Percentiles rank a stretch among this genome's conserved stretches.
phyloP scores from a whole-genome alignment of 2,797 vertebrate species.

The Lagocephalus sceleratus region DNA sequence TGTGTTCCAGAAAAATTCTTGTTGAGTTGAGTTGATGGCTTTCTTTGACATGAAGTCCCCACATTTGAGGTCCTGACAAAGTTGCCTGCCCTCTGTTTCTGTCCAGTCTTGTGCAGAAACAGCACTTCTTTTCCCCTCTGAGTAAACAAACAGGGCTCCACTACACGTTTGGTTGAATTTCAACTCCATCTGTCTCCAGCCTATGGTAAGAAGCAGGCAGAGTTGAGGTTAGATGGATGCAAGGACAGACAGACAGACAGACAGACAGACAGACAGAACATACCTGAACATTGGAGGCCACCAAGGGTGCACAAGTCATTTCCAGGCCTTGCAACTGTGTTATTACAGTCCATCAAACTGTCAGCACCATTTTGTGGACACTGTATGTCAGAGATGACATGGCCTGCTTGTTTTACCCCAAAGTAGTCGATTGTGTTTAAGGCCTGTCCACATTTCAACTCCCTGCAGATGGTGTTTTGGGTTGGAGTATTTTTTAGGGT shows the following conservation, averaged over 20 bases:
- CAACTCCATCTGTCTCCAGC: conserved; percentile 31
- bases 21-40: accelerated
- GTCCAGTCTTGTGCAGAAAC: conserved; percentile 34
- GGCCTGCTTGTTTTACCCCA: accelerated
- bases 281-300: conserved; percentile 49
- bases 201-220: conserved; percentile 28
- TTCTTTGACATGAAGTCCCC: accelerated
- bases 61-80: conserved; percentile 58
- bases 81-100: accelerated
- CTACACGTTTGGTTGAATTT: conserved; percentile 5
- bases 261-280: conserved; percentile 2
- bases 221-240: background rate
- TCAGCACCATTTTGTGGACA: accelerated
- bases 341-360: conserved; percentile 17
- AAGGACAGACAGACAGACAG: no score
- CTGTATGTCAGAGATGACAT: accelerated
- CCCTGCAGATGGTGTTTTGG: conserved; percentile 35
- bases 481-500: accelerated
- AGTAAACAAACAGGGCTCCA: conserved; percentile 40
- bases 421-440: accelerated
- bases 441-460: conserved; percentile 33
- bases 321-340: background rate
- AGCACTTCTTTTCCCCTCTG: accelerated
- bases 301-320: accelerated
- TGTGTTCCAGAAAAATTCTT: background rate